Conservation (phyloP, 92 coral and sea anemone species). For the Anthopleura xanthogrammica region DNA sequence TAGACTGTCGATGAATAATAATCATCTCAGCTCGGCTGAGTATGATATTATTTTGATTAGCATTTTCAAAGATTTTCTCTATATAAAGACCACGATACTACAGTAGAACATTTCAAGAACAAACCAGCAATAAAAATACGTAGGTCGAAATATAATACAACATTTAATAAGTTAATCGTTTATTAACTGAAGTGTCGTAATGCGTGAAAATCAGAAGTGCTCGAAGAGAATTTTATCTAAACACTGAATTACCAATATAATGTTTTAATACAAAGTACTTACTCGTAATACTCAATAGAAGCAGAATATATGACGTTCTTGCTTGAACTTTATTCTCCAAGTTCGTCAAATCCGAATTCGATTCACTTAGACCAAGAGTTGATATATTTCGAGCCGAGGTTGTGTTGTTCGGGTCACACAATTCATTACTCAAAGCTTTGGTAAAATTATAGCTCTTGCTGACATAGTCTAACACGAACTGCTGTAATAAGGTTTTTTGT, state of each 20-base stretch:
- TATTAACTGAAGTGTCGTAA: too few species aligned
- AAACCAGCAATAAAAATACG: too few species aligned
- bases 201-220: not conserved
- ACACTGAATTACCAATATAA: not conserved
- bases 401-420: conserved; percentile 22
- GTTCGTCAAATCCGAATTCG: conserved; percentile 19
- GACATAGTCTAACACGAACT: conserved; percentile 40
- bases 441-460: conserved; percentile 44
- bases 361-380: not conserved
- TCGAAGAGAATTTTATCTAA: not conserved
- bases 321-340: conserved; percentile 56
- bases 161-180: too few species aligned
- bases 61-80: too few species aligned
- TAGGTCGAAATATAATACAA: too few species aligned
- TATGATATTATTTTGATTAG: too few species aligned
- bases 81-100: too few species aligned
- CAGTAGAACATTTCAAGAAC: too few species aligned
- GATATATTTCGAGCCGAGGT: not conserved
- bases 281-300: conserved; percentile 47
- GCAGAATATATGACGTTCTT: conserved; percentile 47
- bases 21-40: too few species aligned
- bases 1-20: too few species aligned
- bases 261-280: conserved; percentile 9
- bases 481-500: conserved; percentile 40
- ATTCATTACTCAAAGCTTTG: conserved; percentile 14